Base-by-base conservation (phyloP, 1,140 invertebrate genomes). In the Leptinotarsa defecta region DNA sequence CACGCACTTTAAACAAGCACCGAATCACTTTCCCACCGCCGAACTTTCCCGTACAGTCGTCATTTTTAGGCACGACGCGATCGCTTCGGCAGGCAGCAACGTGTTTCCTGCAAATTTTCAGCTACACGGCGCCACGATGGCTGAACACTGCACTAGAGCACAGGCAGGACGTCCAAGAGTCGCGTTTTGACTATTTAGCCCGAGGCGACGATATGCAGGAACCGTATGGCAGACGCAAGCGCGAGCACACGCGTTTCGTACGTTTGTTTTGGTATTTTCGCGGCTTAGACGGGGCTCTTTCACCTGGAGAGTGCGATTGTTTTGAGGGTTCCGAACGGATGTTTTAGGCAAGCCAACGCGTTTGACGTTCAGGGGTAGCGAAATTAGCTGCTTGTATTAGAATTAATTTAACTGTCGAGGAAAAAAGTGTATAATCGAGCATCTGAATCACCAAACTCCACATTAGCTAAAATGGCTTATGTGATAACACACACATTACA, bases 221-320 rank as follows among this genome's bases (percentile, higher is more conserved):
- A 24, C 17, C 22, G 22, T 20, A 24, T 13, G 22, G 19, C 19
- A 24, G 17, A 24, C 64, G 67, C 67, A 27, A 13, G 67, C 15
- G 67, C 67, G 24, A 13, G 67, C n/a, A 48, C 67, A 68, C 67
- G 67, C 67, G 34, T 57, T 15, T 43, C 43, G 67, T 15, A n/a
- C 24, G 67, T 68, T 68, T 68, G 67, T 68, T 68, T 68, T 68
- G 43, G 34, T 68, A 43, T 68, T 68, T 68, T 27, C 52, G 52
- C 52, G 52, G 52, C n/a, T 19, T 17, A 15, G n/a, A 57, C 4
- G 52, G n/a, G 52, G 52, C 15, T 19, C n/a, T 57, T 57, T 57
- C 52, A 57, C 52, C 52, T 57, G 52, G 52, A 57, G 17, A 57
- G 52, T 8, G 4, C 4, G 52, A 19, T 15, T 15, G 15, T 57